Evolutionary conservation across 2,113 vertebrate genomes (phyloP).

Genomic region (Thoracochromis brauschi): DNA sequence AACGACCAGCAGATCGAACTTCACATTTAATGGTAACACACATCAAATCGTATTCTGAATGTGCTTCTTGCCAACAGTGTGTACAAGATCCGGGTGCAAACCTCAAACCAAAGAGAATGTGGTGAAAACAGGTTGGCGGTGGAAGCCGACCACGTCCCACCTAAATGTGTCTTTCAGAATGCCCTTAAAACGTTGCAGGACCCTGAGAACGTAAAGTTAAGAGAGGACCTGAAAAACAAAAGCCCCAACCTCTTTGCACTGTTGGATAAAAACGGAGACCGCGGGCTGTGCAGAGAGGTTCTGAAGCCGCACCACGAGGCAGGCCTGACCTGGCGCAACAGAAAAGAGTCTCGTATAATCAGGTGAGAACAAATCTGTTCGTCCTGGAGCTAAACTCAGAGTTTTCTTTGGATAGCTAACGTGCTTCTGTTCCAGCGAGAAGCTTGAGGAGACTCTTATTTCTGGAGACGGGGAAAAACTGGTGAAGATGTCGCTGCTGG

Average conservation of each 20-base stretch:
- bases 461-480: background rate
- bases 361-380: background rate
- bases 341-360: background rate
- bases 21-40: background rate
- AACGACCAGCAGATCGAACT: accelerated
- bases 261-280: background rate
- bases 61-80: background rate
- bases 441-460: background rate
- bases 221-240: background rate
- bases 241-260: accelerated
- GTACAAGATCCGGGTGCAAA: background rate
- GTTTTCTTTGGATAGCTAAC: background rate
- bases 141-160: background rate
- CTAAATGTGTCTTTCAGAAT: background rate
- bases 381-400: accelerated
- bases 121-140: accelerated
- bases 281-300: background rate
- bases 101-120: background rate
- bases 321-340: background rate
- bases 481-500: background rate
- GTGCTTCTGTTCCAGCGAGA: background rate
- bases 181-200: background rate
- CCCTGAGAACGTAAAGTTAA: background rate
- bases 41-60: accelerated
- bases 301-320: accelerated